phyloP scores from a whole-genome alignment of 2,797 vertebrate species.

The Sebastes goodei region DNA sequence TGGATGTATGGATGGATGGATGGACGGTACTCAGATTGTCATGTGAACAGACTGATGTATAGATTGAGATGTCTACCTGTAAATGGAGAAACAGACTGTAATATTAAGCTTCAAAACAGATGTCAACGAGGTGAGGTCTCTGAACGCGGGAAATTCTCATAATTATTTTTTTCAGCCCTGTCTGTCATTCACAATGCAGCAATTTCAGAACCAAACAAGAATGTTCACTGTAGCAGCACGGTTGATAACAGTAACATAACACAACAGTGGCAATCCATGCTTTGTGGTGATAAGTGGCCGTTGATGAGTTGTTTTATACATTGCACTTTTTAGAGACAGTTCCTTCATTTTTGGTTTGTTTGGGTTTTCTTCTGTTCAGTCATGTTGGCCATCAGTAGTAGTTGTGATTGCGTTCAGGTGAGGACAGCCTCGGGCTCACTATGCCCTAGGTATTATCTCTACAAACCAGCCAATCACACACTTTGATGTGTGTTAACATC shows the following conservation, averaged over 20 bases:
- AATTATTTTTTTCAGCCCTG: conserved; percentile 1
- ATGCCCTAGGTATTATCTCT: neutral
- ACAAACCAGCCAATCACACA: conserved; percentile 53
- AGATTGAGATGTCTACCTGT: conserved; percentile 7
- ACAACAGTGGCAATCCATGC: neutral
- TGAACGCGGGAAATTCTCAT: neutral
- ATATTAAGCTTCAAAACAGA: neutral
- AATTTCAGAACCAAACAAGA: neutral
- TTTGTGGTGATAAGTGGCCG: neutral
- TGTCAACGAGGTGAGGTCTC: neutral
- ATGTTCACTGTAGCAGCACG: neutral
- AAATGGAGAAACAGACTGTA: neutral
- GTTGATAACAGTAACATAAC: too few relatives aligned
- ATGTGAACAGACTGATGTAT: neutral
- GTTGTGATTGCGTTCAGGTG: conserved; percentile 41
- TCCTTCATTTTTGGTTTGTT: neutral
- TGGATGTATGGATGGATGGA: conserved; percentile 31
- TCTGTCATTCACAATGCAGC: neutral
- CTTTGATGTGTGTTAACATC: conserved; percentile 41
- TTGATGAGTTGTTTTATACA: neutral
- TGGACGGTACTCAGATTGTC: neutral
- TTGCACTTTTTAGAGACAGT: neutral
- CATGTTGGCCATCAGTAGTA: neutral
- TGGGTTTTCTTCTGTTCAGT: neutral
- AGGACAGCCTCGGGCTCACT: conserved; percentile 27